A percentile compares a stretch with the other conserved stretches of the same genome.
Conservation (phyloP, 2,888 invertebrate genomes). For the Archaeoteleia sp. region DNA sequence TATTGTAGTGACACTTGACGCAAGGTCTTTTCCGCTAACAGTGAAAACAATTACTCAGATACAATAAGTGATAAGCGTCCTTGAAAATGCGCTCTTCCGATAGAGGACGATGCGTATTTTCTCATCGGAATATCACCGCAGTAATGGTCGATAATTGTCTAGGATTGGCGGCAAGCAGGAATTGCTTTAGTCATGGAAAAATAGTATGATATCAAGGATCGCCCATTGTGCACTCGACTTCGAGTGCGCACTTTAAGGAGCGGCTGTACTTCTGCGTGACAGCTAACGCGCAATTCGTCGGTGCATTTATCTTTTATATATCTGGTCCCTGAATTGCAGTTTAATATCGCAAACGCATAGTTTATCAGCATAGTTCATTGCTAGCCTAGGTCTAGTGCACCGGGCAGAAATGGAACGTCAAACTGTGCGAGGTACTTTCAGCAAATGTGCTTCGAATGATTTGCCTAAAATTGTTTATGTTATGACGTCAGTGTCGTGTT, state of each 20-base stretch:
- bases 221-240: conserved; percentile 37
- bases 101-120: conserved; percentile 35
- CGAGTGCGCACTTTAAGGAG: conserved; percentile 41
- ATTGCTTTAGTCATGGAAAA: conserved; percentile 29
- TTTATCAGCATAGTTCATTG: conserved; percentile 50
- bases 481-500: background rate
- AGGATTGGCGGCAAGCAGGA: conserved; percentile 37
- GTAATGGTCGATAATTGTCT: conserved; percentile 41
- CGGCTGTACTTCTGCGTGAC: conserved; percentile 48
- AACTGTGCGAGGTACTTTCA: conserved; percentile 26
- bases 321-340: conserved; percentile 40
- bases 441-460: conserved; percentile 14
- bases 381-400: conserved; percentile 33
- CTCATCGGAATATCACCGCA: conserved; percentile 20
- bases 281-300: conserved; percentile 38
- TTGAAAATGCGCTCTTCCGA: conserved; percentile 41
- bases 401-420: conserved; percentile 33
- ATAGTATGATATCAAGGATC: conserved; percentile 33
- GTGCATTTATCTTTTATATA: conserved; percentile 39
- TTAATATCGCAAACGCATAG: conserved; percentile 45
- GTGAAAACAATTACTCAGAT: conserved; percentile 38
- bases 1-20: conserved; percentile 24
- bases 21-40: conserved; percentile 37
- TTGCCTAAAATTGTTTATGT: conserved; percentile 1
- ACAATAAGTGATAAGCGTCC: conserved; percentile 29